phyloP scores from a whole-genome alignment of 2,113 vertebrate species.

The Megalops atlanticus region DNA sequence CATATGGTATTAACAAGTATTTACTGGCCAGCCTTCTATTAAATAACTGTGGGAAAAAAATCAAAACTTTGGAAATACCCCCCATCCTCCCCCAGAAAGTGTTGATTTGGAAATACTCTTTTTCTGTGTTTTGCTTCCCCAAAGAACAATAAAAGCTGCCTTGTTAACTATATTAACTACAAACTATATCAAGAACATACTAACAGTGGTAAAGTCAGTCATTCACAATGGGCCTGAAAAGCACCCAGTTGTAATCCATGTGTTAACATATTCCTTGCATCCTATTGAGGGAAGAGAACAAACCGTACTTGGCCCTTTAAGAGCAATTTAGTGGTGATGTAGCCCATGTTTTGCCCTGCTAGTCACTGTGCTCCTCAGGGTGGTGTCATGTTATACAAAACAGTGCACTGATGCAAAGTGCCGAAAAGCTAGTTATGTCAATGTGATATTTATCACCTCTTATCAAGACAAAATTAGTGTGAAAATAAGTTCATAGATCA shows the following conservation, averaged over 20 bases:
- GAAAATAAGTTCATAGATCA: constrained; percentile 80
- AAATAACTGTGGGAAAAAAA: no score
- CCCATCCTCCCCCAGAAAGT: no score
- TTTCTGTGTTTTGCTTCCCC: no score
- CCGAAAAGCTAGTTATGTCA: constrained; percentile 71
- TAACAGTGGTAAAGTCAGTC: no score
- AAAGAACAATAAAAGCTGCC: no score
- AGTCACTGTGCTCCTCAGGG: constrained; percentile 46
- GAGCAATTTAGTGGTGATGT: constrained; percentile 35
- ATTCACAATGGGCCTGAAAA: background rate
- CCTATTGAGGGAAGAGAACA: background rate
- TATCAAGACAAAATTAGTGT: constrained; percentile 80
- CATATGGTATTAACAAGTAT: no score
- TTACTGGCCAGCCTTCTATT: no score
- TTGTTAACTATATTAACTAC: no score
- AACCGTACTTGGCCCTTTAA: constrained; percentile 36
- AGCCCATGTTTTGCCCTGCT: constrained; percentile 59
- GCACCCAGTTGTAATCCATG: background rate
- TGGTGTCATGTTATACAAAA: constrained; percentile 64
- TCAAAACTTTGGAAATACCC: no score
- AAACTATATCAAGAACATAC: no score
- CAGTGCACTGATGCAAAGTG: constrained; percentile 59
- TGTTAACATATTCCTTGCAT: background rate
- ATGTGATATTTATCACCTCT: constrained; percentile 80
- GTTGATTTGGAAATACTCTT: no score